Conservation (phyloP, 2,113 vertebrate genomes). For the Etheostoma spectabile region DNA sequence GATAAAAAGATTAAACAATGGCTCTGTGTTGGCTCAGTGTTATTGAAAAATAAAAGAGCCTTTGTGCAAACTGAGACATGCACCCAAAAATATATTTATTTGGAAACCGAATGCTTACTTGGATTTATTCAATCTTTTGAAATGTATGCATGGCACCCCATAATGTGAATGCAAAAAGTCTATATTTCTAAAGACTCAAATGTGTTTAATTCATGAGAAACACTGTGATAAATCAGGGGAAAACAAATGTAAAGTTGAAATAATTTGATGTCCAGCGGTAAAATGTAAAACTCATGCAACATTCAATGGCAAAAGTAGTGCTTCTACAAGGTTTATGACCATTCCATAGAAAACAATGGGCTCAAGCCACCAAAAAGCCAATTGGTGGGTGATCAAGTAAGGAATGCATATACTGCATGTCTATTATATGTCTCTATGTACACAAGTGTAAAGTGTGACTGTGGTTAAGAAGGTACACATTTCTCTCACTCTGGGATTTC, state of each 20-base stretch:
- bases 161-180: not conserved
- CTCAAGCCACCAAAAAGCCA: constrained; percentile 6
- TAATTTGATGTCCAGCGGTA: not conserved
- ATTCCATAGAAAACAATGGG: not conserved
- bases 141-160: not conserved
- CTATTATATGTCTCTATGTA: not conserved
- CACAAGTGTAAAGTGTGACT: not conserved
- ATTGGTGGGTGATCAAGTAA: not conserved
- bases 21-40: not conserved
- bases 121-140: not conserved
- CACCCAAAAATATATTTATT: not conserved
- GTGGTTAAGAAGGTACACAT: constrained; percentile 36
- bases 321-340: not conserved
- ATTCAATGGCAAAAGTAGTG: not conserved
- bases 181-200: not conserved
- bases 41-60: not conserved
- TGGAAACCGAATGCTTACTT: too few relatives aligned
- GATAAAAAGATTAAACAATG: not conserved
- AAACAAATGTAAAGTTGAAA: not conserved
- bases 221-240: too few relatives aligned
- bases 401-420: not conserved
- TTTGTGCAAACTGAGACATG: not conserved
- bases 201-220: not conserved
- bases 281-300: not conserved
- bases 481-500: constrained; percentile 56